Evolutionary conservation across 1,140 invertebrate species (phyloP), one percentile per base, ranked within the genome.

Genomic region (Cydia fagiglandana): DNA sequence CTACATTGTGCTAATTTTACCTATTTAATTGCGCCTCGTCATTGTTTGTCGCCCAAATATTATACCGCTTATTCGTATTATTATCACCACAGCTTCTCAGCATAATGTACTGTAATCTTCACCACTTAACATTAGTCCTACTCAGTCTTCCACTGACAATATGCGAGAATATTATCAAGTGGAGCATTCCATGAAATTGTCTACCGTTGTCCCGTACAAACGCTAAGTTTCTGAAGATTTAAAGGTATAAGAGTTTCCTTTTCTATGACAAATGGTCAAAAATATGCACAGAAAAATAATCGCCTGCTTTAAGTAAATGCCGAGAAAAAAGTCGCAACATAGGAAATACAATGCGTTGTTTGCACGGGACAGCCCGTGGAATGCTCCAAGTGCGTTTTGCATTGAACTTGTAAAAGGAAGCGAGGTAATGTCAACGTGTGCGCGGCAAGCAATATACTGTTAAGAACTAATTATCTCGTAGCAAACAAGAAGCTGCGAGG

Each of bases 401-500:
- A 70, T 38, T 70, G 66, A 70, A 70, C 66, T 38, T 17, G 66
- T 20, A 9, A 17, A 70, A 70, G 15, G 34, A 9, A 41, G 66
- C 15, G 17, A 17, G 34, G 66, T 20, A 38, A 70, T 45, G 34
- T 38, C 66, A 41, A 45, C 66, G n/a, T 38, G 38, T 70, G 66
- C 15, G 17, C 30, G 9, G 30, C 30, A 17, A 70, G 66, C 66
- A 41, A 70, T 70, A 41, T 70, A 70, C 66, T n/a, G 66, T 70
- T 70, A 70, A 70, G 34, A 70, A 70, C 45, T 38, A 70, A 70
- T 70, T 70, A 70, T 70, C 66, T 70, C 66, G 66, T 24, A 12
- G 38, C 66, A 70, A 70, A 70, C n/a, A 70, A 34, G 66, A 70
- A n/a, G 66, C 66, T 70, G 66, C 34, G 66, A 70, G 38, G 66